Base-by-base conservation (phyloP, 2,113 vertebrate species). In the Ophiodon elongatus region DNA sequence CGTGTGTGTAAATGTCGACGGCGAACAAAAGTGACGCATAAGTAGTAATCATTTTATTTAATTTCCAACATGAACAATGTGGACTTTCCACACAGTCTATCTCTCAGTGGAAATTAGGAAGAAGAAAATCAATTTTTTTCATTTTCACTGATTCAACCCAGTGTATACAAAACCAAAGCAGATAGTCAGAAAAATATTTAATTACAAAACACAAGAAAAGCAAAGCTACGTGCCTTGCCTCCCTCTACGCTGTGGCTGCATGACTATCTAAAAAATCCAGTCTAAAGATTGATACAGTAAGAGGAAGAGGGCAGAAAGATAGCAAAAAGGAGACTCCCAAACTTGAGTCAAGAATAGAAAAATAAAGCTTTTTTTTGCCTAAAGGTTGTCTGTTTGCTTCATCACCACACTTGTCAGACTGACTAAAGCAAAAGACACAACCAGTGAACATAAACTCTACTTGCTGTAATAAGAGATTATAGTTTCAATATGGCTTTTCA, bases 291-390 rank as follows among this genome's bases (percentile, higher is more conserved):
- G 57, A 80, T 78, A 83, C 74, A 82, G 82, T 84, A 74, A 72
- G 57, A 91, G 88, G 85, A 91, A 65, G 60, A 64, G 76, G 83
- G 93, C 82, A 85, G 77, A 85, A 88, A 69, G 67, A 94, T 94
- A 92, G 93, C 93, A 94, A 96, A 95, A 95, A 91, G 79, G 69
- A 87, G 94, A 95, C 95, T 95, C 94, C 76, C 70, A 94, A 95
- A 95, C 86, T 80, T 60, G 93, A 95, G 94, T 90, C 92, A 8
- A 66, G 87, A 92, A 93, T 96, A 96, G 83, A 96, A 96, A 96
- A 96, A 96, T 95, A 96, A 94, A 95, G 93, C 89, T 91, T 93
- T 93, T 86, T 86, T 76, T 76, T 50, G 64, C 80, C 91, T 91
- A 93, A 92, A 94, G 85, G 85, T 91, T 85, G 84, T 83, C 39